Evolutionary conservation across 2,888 invertebrate species (phyloP).

Genomic region (Trissonchulus sp.): DNA sequence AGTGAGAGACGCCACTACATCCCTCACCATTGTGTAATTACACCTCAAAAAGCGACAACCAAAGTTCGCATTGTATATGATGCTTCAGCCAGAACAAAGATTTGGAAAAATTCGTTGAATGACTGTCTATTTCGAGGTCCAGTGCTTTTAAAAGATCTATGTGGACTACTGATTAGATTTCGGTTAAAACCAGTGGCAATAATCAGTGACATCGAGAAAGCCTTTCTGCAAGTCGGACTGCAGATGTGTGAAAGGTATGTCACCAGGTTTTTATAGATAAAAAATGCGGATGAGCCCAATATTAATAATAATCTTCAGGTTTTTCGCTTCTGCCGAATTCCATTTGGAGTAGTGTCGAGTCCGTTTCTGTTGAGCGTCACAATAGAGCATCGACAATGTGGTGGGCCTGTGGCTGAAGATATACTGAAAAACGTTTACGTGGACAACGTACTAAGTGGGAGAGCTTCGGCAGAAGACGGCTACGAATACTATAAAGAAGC

Average conservation of each 20-base stretch:
- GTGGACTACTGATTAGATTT: no score
- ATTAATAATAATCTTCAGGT: constrained; percentile 33
- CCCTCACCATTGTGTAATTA: no score
- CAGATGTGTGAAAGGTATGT: constrained; percentile 33
- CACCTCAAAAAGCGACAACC: no score
- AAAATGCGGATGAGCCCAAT: constrained; percentile 2
- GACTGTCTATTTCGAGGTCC: no score
- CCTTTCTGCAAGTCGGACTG: constrained; percentile 37
- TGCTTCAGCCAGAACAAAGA: no score
- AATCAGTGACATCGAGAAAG: no score
- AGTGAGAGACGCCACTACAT: no score
- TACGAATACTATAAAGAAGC: background rate
- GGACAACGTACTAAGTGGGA: constrained; percentile 12
- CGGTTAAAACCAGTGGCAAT: no score
- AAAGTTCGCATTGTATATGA: no score
- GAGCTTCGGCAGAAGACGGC: background rate
- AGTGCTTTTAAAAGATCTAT: no score
- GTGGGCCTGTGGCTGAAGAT: background rate
- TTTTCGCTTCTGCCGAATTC: constrained; percentile 37
- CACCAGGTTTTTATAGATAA: constrained; percentile 11
- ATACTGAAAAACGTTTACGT: background rate
- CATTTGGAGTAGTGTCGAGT: constrained; percentile 36
- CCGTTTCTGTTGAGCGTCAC: constrained; percentile 36
- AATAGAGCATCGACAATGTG: constrained; percentile 30
- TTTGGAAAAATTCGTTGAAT: no score